These are phyloP conservation scores for Mastomys natalensis DNA, from an alignment of 2,113 vertebrate species.

Conservation along the genomic window DNA sequence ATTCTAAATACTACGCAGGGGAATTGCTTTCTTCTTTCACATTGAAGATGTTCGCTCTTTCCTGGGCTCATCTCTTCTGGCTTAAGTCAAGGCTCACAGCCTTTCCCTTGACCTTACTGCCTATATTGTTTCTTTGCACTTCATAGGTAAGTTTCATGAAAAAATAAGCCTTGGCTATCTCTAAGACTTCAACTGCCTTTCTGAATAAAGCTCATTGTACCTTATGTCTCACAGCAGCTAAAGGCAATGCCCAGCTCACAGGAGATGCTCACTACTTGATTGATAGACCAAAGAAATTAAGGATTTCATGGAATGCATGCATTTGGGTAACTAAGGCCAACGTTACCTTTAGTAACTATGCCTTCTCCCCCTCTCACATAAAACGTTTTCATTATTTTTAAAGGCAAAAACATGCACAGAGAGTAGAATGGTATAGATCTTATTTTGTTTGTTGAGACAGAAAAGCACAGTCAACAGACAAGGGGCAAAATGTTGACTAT, in stretches of 20 bases:
- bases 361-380: slow-evolving; percentile 43
- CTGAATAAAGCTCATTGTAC: neutral
- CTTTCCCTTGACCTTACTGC: neutral
- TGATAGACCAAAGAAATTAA: neutral
- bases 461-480: slow-evolving; percentile 69
- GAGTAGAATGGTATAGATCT: slow-evolving; percentile 72
- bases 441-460: slow-evolving; percentile 62
- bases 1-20: neutral
- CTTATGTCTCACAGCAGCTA: neutral
- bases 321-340: slow-evolving; percentile 65
- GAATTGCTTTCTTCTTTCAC: neutral
- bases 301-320: neutral
- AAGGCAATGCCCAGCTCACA: neutral
- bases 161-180: neutral
- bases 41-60: neutral
- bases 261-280: neutral
- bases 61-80: neutral
- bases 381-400: slow-evolving; percentile 49
- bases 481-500: slow-evolving; percentile 54
- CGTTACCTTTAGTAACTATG: slow-evolving; percentile 69
- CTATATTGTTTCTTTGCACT: fast-evolving
- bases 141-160: neutral
- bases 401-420: slow-evolving; percentile 41
- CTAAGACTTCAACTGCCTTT: neutral
- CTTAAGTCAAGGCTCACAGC: neutral